phyloP scores from a whole-genome alignment of 1,140 invertebrate genomes.

The Bacillus rossius region DNA sequence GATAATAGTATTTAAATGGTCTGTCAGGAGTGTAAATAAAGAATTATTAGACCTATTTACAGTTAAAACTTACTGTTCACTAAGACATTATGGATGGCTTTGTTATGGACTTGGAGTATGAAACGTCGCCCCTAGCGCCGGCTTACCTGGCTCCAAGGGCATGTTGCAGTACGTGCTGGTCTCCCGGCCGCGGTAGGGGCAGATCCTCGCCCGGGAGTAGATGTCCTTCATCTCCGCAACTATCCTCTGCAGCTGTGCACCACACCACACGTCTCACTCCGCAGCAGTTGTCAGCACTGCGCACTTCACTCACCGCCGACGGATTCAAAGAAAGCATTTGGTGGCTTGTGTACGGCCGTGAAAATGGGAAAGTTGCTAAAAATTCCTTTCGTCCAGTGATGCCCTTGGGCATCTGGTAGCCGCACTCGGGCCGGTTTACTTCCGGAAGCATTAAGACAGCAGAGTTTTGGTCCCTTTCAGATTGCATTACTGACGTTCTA shows the following conservation, averaged over 20 bases:
- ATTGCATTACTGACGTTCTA: no score
- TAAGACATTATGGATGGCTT: no score
- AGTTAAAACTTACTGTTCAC: no score
- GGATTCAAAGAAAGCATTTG: not conserved
- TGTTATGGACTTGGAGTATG: no score
- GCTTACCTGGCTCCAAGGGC: constrained; percentile 55
- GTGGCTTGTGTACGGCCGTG: not conserved
- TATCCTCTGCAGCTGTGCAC: constrained; percentile 58
- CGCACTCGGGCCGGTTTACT: no score
- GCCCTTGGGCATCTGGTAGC: no score
- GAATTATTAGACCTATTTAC: no score
- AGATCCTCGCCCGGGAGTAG: constrained; percentile 65
- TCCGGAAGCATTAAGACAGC: no score
- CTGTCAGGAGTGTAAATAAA: no score
- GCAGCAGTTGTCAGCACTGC: not conserved
- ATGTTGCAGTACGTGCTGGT: constrained; percentile 56
- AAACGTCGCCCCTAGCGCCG: no score
- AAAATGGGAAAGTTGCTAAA: not conserved
- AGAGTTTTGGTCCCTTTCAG: no score
- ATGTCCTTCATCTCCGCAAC: constrained; percentile 75
- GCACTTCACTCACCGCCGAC: not conserved
- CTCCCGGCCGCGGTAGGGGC: constrained; percentile 52
- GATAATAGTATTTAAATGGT: no score
- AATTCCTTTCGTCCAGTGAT: not conserved
- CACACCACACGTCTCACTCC: not conserved